Percentiles rank a stretch among this genome's conserved stretches.
Conservation (phyloP, 2,888 invertebrate genomes). For the Cheilosia variabilis region DNA sequence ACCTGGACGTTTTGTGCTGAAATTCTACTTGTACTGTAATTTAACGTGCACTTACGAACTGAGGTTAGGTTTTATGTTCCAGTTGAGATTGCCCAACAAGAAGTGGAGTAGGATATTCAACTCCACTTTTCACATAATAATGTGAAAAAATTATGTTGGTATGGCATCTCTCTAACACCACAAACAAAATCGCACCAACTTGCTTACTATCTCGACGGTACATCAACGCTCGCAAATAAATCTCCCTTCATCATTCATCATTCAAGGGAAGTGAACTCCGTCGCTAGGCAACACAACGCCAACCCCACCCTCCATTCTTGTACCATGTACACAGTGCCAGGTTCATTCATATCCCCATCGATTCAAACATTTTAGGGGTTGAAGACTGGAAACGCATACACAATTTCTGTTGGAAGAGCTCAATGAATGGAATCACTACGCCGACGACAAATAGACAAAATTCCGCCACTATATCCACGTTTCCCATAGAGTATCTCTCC, state of each 20-base stretch:
- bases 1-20: too few relatives aligned
- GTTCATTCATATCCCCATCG: conserved; percentile 64
- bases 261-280: conserved; percentile 39
- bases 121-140: too few relatives aligned
- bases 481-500: conserved; percentile 50
- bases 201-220: conserved; percentile 5
- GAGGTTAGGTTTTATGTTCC: too few relatives aligned
- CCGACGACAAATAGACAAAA: conserved; percentile 23
- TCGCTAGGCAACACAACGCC: conserved; percentile 61
- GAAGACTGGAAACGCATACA: conserved; percentile 57
- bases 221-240: conserved; percentile 1
- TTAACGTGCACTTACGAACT: too few relatives aligned
- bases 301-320: conserved; percentile 28
- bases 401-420: conserved; percentile 57
- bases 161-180: too few relatives aligned
- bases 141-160: too few relatives aligned
- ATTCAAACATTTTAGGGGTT: conserved; percentile 38
- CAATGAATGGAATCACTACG: conserved; percentile 71
- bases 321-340: conserved; percentile 49
- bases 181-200: neutral
- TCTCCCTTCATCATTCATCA: conserved; percentile 18
- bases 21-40: too few relatives aligned
- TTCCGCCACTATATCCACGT: conserved; percentile 62
- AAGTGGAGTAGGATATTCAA: too few relatives aligned
- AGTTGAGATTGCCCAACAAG: too few relatives aligned